Evolutionary conservation across 2,113 vertebrate species (phyloP).

Genomic region (Hemicordylus capensis): DNA sequence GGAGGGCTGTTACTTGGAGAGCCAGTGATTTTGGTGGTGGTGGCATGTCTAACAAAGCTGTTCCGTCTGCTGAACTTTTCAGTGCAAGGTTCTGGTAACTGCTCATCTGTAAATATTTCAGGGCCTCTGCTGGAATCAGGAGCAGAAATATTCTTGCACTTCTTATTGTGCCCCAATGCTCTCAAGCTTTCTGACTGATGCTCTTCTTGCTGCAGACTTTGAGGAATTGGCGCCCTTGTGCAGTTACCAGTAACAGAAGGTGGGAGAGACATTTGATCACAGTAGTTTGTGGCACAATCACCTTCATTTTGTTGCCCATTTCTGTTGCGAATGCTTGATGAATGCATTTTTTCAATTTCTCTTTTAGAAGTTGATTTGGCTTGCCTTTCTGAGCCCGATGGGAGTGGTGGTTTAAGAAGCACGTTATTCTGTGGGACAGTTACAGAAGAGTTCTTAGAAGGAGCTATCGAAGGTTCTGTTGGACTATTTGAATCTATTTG

Average conservation of each 20-base stretch:
- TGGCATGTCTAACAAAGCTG: neutral
- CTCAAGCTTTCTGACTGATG: conserved; percentile 25
- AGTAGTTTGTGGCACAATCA: neutral
- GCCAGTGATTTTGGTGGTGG: conserved; percentile 34
- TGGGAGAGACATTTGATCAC: conserved; percentile 21
- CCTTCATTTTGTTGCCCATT: conserved; percentile 51
- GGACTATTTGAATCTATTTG: conserved; percentile 15
- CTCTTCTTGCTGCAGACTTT: conserved; percentile 47
- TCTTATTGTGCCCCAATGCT: conserved; percentile 15
- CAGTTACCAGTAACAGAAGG: conserved; percentile 44
- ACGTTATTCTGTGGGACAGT: conserved; percentile 16
- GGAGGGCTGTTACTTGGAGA: conserved; percentile 30
- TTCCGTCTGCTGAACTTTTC: conserved; percentile 58
- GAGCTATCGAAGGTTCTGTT: neutral
- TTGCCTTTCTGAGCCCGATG: conserved; percentile 43
- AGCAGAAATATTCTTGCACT: conserved; percentile 4
- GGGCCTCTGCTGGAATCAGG: neutral
- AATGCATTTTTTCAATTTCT: conserved; percentile 32
- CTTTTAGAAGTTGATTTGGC: conserved; percentile 47
- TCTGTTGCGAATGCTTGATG: conserved; percentile 22
- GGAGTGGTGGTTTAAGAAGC: conserved; percentile 30
- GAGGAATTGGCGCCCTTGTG: conserved; percentile 37
- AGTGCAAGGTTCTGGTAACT: conserved; percentile 35
- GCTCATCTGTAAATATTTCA: conserved; percentile 18
- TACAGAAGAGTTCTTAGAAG: conserved; percentile 41